Evolutionary conservation across 2,888 invertebrate species (phyloP), one percentile per base, ranked within the genome.

Genomic region (Epistrophe eligans): DNA sequence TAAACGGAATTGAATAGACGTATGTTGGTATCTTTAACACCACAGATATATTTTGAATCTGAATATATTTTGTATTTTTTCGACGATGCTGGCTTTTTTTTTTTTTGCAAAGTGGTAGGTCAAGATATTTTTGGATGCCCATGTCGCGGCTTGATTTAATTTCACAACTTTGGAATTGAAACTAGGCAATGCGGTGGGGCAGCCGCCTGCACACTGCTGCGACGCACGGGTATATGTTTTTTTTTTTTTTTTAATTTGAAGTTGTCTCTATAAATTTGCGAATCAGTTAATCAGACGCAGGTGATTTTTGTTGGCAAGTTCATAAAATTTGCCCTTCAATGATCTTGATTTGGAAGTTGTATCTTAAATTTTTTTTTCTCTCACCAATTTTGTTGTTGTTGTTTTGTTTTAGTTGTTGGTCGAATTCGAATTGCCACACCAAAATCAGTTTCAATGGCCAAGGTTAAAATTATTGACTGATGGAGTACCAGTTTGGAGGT

Each of bases 401-500:
- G 28, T 32, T 13, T 32, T 28, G 4, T 45, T 48, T 64, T 55
- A 48, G 40, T 77, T 71, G 66, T 84, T 72, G 8, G 48, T n/a
- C 10, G 13, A 35, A 66, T 84, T n/a, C 10, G 13, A 35, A 66
- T 84, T 87, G 82, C 79, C 79, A 79, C 77, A 82, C 87, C 74
- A 50, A 76, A 71, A 87, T 72, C 60, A 82, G 76, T 76, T 87
- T 87, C 76, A 83, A 87, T 83, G 83, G 79, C 87, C 87, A 87
- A 87, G 87, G 87, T 87, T 83, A 79, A 79, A 87, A 72, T 82
- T 70, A 87, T 87, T 87, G 87, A 83, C 87, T 87, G 87, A 83
- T 87, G 87, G 66, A 87, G 87, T 83, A 87, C 87, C 87, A 83
- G 87, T 83, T 87, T 87, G 83, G 83, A 72, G 83, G 87, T 79